phyloP scores from a whole-genome alignment of 2,797 vertebrate genomes.

The Tarsius wallacei region DNA sequence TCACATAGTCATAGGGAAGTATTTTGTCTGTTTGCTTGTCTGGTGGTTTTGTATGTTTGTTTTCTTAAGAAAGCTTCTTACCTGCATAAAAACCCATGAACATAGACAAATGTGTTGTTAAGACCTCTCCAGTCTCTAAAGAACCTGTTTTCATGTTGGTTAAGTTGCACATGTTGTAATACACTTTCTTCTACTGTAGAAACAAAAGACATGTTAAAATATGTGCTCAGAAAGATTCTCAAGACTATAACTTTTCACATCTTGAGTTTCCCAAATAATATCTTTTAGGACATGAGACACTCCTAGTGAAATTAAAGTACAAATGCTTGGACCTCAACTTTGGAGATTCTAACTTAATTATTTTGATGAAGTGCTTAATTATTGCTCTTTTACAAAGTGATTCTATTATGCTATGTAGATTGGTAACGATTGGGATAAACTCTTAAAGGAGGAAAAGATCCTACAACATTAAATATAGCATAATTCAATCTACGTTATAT shows the following conservation, averaged over 20 bases:
- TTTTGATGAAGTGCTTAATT: background rate
- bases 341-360: background rate
- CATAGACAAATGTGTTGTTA: background rate
- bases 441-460: background rate
- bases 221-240: background rate
- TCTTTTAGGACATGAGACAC: background rate
- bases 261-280: background rate
- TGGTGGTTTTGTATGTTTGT: no score
- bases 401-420: background rate
- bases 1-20: background rate
- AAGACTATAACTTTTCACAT: background rate
- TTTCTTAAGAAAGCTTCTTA: background rate
- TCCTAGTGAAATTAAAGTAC: background rate
- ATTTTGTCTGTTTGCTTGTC: background rate
- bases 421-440: background rate
- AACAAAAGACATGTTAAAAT: background rate
- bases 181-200: background rate
- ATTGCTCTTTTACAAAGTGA: background rate
- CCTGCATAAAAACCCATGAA: background rate
- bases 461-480: background rate
- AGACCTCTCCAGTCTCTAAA: background rate
- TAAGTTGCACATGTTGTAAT: background rate
- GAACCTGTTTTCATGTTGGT: background rate
- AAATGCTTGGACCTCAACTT: background rate
- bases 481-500: background rate